Percentiles rank a stretch among this genome's conserved stretches.
Conservation (phyloP, 2,888 invertebrate species). For the Linhomoeus sp. region DNA sequence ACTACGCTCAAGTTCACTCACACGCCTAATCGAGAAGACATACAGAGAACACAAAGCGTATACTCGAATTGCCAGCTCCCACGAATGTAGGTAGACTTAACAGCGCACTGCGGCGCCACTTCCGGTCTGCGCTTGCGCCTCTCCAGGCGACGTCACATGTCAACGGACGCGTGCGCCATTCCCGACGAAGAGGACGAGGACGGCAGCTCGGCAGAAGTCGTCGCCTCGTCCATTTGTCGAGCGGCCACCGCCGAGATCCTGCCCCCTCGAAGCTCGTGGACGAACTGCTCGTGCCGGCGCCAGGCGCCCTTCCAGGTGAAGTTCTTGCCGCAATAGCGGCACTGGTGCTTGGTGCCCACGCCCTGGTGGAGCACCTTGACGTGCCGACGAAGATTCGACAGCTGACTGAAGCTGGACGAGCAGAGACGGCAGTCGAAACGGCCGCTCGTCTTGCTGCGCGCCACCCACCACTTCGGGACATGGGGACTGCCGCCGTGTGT, state of each 20-base stretch:
- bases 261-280: conserved; percentile 1
- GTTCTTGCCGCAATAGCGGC: neutral
- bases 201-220: too few relatives aligned
- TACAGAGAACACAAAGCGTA: too few relatives aligned
- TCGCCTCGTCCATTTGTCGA: neutral
- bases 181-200: too few relatives aligned
- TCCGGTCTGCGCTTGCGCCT: too few relatives aligned
- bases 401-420: neutral
- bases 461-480: neutral
- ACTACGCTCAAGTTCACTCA: too few relatives aligned
- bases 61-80: too few relatives aligned
- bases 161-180: too few relatives aligned
- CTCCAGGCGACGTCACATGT: too few relatives aligned
- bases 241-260: neutral
- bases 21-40: too few relatives aligned
- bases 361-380: conserved; percentile 2
- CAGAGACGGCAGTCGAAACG: conserved; percentile 1
- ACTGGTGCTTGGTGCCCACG: neutral
- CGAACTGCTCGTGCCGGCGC: conserved; percentile 4
- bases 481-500: neutral
- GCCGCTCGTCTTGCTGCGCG: neutral
- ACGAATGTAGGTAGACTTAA: too few relatives aligned
- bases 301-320: conserved; percentile 5
- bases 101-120: too few relatives aligned
- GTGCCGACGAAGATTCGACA: conserved; percentile 2